phyloP scores from a whole-genome alignment of 2,888 invertebrate species.

The Beris chalybata region DNA sequence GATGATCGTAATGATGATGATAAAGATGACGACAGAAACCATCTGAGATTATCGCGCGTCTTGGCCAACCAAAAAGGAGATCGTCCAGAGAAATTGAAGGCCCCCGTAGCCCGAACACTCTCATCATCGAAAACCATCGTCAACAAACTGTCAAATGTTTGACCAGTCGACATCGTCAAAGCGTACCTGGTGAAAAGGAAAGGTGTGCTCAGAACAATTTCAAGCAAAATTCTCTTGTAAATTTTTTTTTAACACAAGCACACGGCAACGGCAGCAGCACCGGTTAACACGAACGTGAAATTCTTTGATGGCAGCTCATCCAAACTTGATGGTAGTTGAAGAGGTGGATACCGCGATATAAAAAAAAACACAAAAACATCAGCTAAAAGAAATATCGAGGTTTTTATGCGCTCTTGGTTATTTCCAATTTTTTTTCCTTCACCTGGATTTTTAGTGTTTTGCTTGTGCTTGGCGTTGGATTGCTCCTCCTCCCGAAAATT shows the following conservation, averaged over 20 bases:
- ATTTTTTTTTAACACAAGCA: background rate
- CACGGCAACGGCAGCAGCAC: constrained; percentile 3
- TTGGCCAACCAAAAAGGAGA: constrained; percentile 21
- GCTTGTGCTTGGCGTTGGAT: constrained; percentile 22
- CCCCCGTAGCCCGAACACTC: background rate
- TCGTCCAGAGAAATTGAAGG: constrained; percentile 12
- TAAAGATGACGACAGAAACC: constrained; percentile 27
- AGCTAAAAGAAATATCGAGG: constrained; percentile 10
- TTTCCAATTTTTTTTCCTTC: background rate
- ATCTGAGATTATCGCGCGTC: background rate
- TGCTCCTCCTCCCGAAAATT: constrained; percentile 30
- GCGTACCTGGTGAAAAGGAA: constrained; percentile 19
- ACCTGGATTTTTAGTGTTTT: constrained; percentile 16
- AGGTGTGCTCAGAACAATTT: constrained; percentile 27
- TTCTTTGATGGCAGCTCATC: constrained; percentile 29
- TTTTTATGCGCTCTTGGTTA: constrained; percentile 21
- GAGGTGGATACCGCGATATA: constrained; percentile 24
- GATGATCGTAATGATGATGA: constrained; percentile 30
- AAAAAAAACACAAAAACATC: background rate
- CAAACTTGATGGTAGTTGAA: constrained; percentile 9
- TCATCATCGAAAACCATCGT: constrained; percentile 18
- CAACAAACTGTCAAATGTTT: constrained; percentile 24
- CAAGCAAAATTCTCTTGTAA: constrained; percentile 25
- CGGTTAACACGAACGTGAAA: constrained; percentile 17
- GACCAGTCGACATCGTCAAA: constrained; percentile 20